phyloP scores from a whole-genome alignment of 92 coral and sea anemone genomes.

The Porites rus region DNA sequence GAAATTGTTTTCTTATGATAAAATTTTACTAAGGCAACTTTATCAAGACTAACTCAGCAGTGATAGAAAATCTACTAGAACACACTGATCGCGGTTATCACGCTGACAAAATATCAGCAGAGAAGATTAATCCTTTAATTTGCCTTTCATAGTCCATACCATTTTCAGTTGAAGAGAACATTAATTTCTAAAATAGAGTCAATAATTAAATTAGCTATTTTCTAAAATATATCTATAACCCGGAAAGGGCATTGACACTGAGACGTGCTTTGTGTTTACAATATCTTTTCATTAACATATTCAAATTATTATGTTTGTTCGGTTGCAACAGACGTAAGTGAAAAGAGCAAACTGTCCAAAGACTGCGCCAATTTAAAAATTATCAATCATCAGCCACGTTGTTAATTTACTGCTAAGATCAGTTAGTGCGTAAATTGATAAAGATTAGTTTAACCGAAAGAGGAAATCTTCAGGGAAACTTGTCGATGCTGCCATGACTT shows the following conservation, averaged over 20 bases:
- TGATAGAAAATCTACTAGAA: too few relatives aligned
- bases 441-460: background rate
- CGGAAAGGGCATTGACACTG: background rate
- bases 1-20: background rate
- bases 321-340: conserved; percentile 7
- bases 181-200: conserved; percentile 20
- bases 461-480: background rate
- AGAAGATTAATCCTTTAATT: too few relatives aligned
- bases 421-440: background rate
- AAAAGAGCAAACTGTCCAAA: conserved; percentile 14
- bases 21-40: background rate
- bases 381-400: background rate
- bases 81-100: too few relatives aligned
- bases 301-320: conserved; percentile 11
- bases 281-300: conserved; percentile 35
- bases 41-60: too few relatives aligned
- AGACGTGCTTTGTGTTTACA: conserved; percentile 13
- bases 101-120: too few relatives aligned
- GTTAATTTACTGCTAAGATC: conserved; percentile 6
- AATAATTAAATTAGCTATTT: background rate
- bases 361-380: conserved; percentile 1
- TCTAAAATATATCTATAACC: background rate
- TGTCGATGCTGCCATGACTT: background rate
- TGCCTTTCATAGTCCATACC: background rate
- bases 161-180: background rate